phyloP scores from a whole-genome alignment of 2,113 vertebrate genomes.

The Platysteira castanea region DNA sequence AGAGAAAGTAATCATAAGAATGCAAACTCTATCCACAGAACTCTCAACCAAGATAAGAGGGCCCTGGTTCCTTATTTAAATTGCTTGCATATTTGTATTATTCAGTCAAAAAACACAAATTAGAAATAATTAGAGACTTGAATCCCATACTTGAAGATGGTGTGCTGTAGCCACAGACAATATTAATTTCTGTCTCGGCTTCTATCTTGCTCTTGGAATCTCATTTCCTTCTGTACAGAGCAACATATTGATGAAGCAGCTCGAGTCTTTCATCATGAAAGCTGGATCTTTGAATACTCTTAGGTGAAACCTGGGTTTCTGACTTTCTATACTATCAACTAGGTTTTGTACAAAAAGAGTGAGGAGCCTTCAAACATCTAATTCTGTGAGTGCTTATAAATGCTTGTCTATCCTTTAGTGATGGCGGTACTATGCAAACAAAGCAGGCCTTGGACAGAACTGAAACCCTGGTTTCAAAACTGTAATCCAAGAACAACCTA shows the following conservation, averaged over 20 bases:
- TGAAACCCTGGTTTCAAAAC: not conserved
- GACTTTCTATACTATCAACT: not conserved
- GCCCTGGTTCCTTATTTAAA: not conserved
- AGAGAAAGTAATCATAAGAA: not conserved
- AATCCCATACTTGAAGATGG: not conserved
- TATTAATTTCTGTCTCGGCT: not conserved
- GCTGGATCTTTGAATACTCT: not conserved
- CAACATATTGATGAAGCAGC: not conserved
- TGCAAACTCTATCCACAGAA: not conserved
- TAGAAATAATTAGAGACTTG: not conserved
- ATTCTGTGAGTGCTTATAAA: not conserved
- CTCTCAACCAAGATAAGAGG: not conserved
- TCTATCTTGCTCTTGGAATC: not conserved
- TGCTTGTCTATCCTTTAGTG: not conserved
- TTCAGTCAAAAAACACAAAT: not conserved
- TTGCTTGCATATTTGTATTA: not conserved
- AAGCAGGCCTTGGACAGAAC: not conserved
- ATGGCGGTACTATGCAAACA: not conserved
- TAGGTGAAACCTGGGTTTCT: not conserved
- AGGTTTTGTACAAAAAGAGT: not conserved
- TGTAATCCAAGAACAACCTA: not conserved
- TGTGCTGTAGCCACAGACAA: accelerated
- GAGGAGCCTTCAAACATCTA: not conserved
- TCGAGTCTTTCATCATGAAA: not conserved
- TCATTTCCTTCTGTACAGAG: not conserved